These are phyloP conservation scores for Distichodus sexfasciatus DNA, from an alignment of 2,797 vertebrate species.

Conservation along the genomic window DNA sequence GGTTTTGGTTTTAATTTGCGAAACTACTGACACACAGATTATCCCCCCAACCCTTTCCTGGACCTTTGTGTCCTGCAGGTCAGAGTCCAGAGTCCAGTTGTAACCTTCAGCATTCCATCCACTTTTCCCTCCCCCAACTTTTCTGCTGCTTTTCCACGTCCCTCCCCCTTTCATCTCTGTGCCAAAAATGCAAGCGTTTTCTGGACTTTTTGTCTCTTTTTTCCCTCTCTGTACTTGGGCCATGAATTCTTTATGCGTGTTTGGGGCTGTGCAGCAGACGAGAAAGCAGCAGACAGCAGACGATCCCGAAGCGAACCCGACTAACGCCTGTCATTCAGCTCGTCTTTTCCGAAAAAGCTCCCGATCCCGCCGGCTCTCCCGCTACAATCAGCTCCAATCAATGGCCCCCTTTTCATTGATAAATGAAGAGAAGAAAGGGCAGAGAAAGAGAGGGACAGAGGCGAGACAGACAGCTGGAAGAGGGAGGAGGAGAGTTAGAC, in stretches of 20 bases:
- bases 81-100: conserved; percentile 53
- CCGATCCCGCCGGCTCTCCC: conserved; percentile 55
- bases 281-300: not conserved
- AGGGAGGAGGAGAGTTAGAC: conserved; percentile 10
- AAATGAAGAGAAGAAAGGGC: conserved; percentile 39
- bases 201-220: not conserved
- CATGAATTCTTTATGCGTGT: conserved; percentile 5
- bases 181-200: not conserved
- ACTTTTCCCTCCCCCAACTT: conserved; percentile 32
- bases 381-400: conserved; percentile 57
- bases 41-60: conserved; percentile 49
- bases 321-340: conserved; percentile 59
- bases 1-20: no score
- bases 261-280: not conserved
- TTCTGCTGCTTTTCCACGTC: not conserved
- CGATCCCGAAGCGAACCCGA: conserved; percentile 4
- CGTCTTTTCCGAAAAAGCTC: conserved; percentile 55
- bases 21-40: no score
- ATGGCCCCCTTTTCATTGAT: conserved; percentile 62
- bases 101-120: conserved; percentile 68
- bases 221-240: conserved; percentile 15
- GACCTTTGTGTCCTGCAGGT: conserved; percentile 52
- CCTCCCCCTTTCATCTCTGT: conserved; percentile 33
- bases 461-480: conserved; percentile 14
- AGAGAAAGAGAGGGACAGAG: conserved; percentile 10